These are phyloP conservation scores for human DNA, from an alignment of 2,113 vertebrate species.

Conservation along the genomic window GRCh38 chr4:42281501-42282000, in stretches of 20 bases:
- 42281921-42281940: background rate
- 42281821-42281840: background rate
- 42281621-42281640: background rate
- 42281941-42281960: background rate
- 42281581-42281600: background rate
- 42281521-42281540: background rate
- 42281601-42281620: background rate
- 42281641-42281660: background rate
- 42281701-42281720: background rate
- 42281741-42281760: background rate
- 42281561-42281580: background rate
- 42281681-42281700: background rate
- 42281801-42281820: background rate
- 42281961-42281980: background rate
- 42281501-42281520: background rate
- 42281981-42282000: background rate
- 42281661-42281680: background rate
- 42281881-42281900: background rate
- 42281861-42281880: background rate
- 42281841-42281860: background rate
- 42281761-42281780: background rate
- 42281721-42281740: background rate
- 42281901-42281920: background rate
- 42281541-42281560: background rate
- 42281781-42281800: background rate